phyloP scores from a whole-genome alignment of 30 jellyfish, hydroid and myxozoan genomes.

The Aurelia aurita complex sp. Pacific region DNA sequence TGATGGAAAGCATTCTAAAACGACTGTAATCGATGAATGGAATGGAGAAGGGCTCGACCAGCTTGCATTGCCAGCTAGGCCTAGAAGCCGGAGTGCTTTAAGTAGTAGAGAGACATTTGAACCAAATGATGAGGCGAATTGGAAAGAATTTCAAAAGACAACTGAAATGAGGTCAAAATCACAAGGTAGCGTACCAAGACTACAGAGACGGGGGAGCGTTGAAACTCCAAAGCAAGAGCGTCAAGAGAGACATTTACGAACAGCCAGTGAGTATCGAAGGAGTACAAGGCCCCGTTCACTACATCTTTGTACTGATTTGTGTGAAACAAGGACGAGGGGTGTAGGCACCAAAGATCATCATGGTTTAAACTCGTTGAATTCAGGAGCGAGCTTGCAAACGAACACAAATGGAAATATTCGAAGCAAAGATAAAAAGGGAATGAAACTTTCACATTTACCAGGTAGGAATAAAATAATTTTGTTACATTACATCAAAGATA shows the following conservation, averaged over 20 bases:
- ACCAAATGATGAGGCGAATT: constrained; percentile 4
- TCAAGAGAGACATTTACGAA: constrained; percentile 29
- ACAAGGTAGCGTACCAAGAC: constrained; percentile 17
- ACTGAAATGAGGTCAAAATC: constrained; percentile 45
- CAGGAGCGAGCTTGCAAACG: neutral
- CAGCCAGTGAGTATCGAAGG: constrained; percentile 37
- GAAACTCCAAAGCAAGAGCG: constrained; percentile 40
- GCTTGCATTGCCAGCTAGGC: constrained; percentile 14
- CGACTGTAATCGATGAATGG: constrained; percentile 17
- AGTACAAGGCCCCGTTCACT: constrained; percentile 54
- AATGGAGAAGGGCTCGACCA: neutral
- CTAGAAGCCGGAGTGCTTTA: constrained; percentile 61
- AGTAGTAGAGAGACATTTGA: constrained; percentile 35
- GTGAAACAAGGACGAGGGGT: neutral
- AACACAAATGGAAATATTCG: constrained; percentile 25
- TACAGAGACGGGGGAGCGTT: constrained; percentile 48
- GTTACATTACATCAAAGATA: too few species aligned
- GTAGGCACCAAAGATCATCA: neutral
- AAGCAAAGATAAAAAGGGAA: constrained; percentile 27
- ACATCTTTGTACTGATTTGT: constrained; percentile 13
- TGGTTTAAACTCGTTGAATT: neutral
- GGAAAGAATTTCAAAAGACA: constrained; percentile 23
- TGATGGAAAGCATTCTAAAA: constrained; percentile 6
- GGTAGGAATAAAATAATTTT: neutral
- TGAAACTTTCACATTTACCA: constrained; percentile 36